Base-by-base conservation (phyloP, 2,113 vertebrate species). In the Lucifuga dentata region DNA sequence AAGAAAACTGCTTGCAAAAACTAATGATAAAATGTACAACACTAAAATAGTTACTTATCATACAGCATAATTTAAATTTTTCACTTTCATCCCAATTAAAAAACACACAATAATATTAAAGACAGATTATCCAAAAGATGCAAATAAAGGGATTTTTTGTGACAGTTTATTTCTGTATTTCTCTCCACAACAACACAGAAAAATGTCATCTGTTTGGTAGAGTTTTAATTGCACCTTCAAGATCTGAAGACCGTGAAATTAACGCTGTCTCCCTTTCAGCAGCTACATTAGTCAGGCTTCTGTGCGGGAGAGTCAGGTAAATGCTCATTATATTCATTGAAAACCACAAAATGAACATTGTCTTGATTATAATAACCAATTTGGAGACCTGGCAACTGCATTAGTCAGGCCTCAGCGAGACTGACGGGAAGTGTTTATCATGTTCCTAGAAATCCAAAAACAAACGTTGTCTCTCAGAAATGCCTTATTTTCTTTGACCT, bases 381-480 rank as follows among this genome's bases (percentile, higher is more conserved):
- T 17, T 19, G 33, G 1, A 51, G 19, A 59, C 33, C 20, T 5
- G 21, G 35, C 7, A 2, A 5, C 24, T 36, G 6, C 45, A 72
- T 49, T 5, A 46, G 57, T 48, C 20, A 32, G 11, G 9, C n/a
- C 16, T 38, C 23, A 24, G 43, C 5, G n/a, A 45, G 13, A 32
- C 32, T 38, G 58, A 20, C 38, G 8, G 43, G 24, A 15, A 39
- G 50, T 29, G 24, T 58, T 56, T 10, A 13, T 64, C 39, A 38
- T 39, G 43, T 48, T 56, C 26, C 59, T 1, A 15, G 52, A 46
- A 49, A 63, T 62, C 10, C 39, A 16, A 73, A 53, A 80, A 39
- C 48, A 64, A n/a, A n/a, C 20, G 0, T 15, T 61, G 56, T 78
- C 68, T 74, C 46, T 48, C 24, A 69, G 58, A 36, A 48, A 53